Conservation (phyloP, 1,140 invertebrate genomes). For the Drosophila persimilis region DNA sequence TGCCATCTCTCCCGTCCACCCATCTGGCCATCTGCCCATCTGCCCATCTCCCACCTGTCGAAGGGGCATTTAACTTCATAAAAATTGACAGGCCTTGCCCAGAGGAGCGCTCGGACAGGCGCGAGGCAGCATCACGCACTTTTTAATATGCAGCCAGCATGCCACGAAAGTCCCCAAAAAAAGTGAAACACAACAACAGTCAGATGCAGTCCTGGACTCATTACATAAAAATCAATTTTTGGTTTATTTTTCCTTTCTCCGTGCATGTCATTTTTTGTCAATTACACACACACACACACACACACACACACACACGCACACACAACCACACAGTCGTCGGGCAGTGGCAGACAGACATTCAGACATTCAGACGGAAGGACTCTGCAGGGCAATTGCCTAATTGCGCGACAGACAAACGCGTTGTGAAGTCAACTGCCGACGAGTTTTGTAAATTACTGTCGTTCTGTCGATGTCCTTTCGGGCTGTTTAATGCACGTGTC, state of each 20-base stretch:
- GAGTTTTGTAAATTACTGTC: constrained; percentile 78
- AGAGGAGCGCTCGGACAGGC: constrained; percentile 29
- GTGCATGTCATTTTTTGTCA: constrained; percentile 69
- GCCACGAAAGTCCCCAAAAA: constrained; percentile 46
- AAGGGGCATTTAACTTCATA: constrained; percentile 72
- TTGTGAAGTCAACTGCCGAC: constrained; percentile 64
- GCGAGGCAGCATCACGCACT: constrained; percentile 60
- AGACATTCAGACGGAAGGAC: too few relatives aligned
- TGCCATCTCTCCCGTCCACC: not conserved
- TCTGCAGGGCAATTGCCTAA: constrained; percentile 67
- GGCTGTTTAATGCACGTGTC: constrained; percentile 80
- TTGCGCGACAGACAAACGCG: constrained; percentile 75
- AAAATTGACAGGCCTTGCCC: constrained; percentile 72
- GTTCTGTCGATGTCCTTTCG: constrained; percentile 40
- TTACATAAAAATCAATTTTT: constrained; percentile 79
- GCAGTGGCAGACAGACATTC: too few relatives aligned
- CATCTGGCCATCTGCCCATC: not conserved
- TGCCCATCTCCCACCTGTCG: not conserved
- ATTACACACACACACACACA: constrained; percentile 46
- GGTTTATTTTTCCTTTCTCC: constrained; percentile 66
- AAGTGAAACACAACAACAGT: constrained; percentile 38
- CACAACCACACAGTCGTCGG: constrained; percentile 3
- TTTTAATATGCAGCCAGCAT: constrained; percentile 78
- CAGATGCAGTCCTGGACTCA: constrained; percentile 59
- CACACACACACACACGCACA: constrained; percentile 11